Percentiles rank a stretch among this genome's conserved stretches.
These are phyloP conservation scores for Corythornis cristatus DNA, from an alignment of 2,113 vertebrate genomes.

Conservation along the genomic window DNA sequence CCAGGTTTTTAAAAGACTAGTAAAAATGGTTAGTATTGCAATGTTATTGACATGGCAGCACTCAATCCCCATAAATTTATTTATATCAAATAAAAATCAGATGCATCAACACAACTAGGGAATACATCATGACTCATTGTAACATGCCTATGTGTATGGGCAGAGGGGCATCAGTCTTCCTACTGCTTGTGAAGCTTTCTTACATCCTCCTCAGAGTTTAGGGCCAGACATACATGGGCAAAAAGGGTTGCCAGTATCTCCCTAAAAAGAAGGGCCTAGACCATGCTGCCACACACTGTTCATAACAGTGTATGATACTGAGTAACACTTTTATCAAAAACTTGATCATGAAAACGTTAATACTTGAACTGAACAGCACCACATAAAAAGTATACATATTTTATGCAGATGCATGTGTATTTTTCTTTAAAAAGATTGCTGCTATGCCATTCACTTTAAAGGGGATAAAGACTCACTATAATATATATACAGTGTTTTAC, in stretches of 20 bases:
- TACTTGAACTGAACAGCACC: background rate
- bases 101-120: background rate
- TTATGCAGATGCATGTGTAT: background rate
- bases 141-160: background rate
- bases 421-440: background rate
- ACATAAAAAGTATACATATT: background rate
- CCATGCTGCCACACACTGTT: background rate
- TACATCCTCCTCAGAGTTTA: background rate
- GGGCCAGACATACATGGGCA: background rate
- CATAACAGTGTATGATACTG: background rate
- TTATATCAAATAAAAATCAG: constrained; percentile 11
- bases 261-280: background rate
- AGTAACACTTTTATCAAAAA: background rate
- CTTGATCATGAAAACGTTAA: background rate
- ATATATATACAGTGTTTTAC: background rate
- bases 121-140: background rate
- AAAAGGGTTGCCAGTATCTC: background rate
- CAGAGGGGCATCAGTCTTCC: background rate
- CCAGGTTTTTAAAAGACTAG: background rate
- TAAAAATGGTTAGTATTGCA: background rate
- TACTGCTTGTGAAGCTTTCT: background rate
- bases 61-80: background rate
- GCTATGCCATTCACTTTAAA: background rate
- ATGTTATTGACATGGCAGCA: background rate
- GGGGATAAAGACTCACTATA: background rate